Evolutionary conservation across 2,113 vertebrate genomes (phyloP).

Genomic region (Uria aalge): DNA sequence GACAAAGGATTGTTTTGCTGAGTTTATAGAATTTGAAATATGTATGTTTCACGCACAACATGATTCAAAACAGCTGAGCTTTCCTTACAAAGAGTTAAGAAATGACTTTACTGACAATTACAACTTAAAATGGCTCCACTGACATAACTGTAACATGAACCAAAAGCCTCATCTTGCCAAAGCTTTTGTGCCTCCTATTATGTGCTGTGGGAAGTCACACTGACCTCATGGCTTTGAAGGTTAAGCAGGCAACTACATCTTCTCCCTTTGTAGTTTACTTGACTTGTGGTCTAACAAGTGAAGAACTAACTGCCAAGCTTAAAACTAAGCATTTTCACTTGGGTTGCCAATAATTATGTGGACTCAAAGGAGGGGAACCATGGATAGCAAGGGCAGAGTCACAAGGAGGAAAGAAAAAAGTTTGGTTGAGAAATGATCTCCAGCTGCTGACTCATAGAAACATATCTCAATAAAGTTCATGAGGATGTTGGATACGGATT

Average conservation of each 20-base stretch:
- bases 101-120: not conserved
- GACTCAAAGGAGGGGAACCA: not conserved
- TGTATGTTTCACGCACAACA: not conserved
- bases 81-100: not conserved
- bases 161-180: not conserved
- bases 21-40: not conserved
- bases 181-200: not conserved
- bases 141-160: not conserved
- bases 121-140: not conserved
- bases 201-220: not conserved
- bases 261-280: not conserved
- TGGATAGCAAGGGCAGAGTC: not conserved
- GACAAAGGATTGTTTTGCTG: not conserved
- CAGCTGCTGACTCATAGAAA: not conserved
- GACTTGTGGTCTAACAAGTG: not conserved
- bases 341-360: not conserved
- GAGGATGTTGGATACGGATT: not conserved
- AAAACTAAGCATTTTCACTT: not conserved
- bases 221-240: not conserved
- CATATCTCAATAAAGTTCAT: not conserved
- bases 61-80: constrained; percentile 10
- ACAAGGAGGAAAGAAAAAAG: not conserved
- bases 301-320: not conserved
- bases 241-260: not conserved
- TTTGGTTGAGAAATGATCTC: not conserved